Conservation (phyloP, 2,797 vertebrate species). For the Loriculus beryllinus region DNA sequence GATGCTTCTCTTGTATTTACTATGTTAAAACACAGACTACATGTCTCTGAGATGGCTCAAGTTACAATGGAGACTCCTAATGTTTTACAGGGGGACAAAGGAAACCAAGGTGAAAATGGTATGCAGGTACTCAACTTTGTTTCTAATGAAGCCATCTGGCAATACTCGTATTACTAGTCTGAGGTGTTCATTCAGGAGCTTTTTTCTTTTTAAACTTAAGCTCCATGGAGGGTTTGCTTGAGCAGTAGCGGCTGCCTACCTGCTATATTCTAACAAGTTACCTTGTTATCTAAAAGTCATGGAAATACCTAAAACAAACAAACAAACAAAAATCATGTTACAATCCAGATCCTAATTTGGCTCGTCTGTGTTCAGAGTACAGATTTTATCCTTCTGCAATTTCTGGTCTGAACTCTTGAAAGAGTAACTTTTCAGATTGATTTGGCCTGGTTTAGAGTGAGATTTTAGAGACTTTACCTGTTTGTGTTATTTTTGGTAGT, state of each 20-base stretch:
- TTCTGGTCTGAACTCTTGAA: not conserved
- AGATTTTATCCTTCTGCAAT: not conserved
- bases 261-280: not conserved
- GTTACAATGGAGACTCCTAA: not conserved
- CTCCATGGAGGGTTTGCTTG: not conserved
- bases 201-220: not conserved
- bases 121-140: conserved; percentile 77
- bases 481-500: not conserved
- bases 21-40: not conserved
- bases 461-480: not conserved
- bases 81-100: conserved; percentile 86
- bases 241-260: not conserved
- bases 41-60: not conserved
- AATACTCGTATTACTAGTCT: not conserved
- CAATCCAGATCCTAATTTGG: not conserved
- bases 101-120: conserved; percentile 85
- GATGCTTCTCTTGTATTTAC: not conserved
- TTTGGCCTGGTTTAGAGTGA: not conserved
- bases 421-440: not conserved
- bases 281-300: not conserved
- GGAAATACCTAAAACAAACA: not conserved
- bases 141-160: not conserved
- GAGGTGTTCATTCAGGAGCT: not conserved
- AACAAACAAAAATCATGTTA: not conserved
- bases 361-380: not conserved